Evolutionary conservation across 2,888 invertebrate species (phyloP).

Genomic region (Rotaria macrura): DNA sequence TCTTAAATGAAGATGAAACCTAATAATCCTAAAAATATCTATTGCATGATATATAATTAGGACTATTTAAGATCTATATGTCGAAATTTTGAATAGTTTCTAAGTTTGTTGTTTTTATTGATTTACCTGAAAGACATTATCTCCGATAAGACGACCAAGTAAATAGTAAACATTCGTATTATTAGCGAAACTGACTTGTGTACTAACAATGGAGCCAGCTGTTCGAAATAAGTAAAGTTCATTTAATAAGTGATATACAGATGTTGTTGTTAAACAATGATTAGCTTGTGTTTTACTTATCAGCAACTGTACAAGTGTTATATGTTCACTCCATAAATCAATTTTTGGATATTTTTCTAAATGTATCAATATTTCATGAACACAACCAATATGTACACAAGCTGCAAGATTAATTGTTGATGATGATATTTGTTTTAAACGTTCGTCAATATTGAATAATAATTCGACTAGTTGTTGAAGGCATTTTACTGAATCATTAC

Average conservation of each 20-base stretch:
- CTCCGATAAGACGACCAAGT: not conserved
- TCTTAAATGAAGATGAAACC: no score
- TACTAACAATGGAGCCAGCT: not conserved
- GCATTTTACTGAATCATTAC: not conserved
- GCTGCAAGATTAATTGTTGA: not conserved
- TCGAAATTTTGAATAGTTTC: no score
- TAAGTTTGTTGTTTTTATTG: no score
- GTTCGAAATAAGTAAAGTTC: slow-evolving; percentile 8
- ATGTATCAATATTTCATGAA: slow-evolving; percentile 2
- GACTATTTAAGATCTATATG: no score
- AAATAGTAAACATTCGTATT: not conserved
- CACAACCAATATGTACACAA: slow-evolving; percentile 7
- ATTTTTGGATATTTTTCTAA: not conserved
- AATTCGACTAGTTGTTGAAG: slow-evolving; percentile 13
- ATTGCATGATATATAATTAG: no score
- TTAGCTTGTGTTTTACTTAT: not conserved
- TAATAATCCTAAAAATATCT: no score
- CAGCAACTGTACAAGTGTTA: not conserved
- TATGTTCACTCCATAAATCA: slow-evolving; percentile 10
- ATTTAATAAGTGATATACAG: not conserved
- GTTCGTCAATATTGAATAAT: not conserved
- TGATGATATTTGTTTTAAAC: not conserved
- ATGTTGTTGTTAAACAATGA: not conserved
- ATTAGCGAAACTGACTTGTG: not conserved
- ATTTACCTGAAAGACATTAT: slow-evolving; percentile 7